Base-by-base conservation (phyloP, 2,888 invertebrate genomes). In the Zygogramma bicolorata region DNA sequence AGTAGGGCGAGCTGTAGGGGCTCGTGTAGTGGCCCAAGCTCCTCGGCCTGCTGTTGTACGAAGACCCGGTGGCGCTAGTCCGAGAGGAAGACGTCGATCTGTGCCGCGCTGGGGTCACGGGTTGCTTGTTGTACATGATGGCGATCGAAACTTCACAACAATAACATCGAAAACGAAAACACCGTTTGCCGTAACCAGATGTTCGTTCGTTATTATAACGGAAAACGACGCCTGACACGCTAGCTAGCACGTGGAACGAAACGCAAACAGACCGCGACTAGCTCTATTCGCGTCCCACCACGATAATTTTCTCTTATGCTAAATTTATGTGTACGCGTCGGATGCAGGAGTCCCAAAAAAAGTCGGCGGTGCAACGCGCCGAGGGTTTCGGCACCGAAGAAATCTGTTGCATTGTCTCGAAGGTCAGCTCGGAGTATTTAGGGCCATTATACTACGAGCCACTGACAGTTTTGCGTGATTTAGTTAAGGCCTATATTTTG, bases 31-130 rank as follows among this genome's bases (percentile, higher is more conserved):
- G 84, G 8, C 84, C 84, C 61, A 84, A 74, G 70, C 85, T 85
- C 61, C 85, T 78, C 5, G 85, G 85, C 18, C 86, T 77, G 71
- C 76, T 83, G 57, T 76, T 81, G 65, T 81, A 84, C 20, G 83
- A 79, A 29, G 70, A 65, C 74, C 77, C 49, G 53, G 81, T 82
- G 40, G 77, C 79, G 62, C 76, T 76, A 18, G 82, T 80, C 1
- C 84, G 80, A 1, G 87, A 86, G 2, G 85, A 84, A 1, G 87
- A n/a, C n/a, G n/a, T n/a, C n/a, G n/a, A 86, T n/a, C 86, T 81
- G 59, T 84, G 84, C 42, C 85, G 78, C n/a, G 83, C 66, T 5
- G 85, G 83, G 6, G 84, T 78, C 4, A 82, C 78, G 3, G 85
- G 83, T 75, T 84, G 85, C 69, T 83, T 84, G 65, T 82, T 83